A percentile compares a stretch with the other conserved stretches of the same genome.
phyloP scores from a whole-genome alignment of 2,888 invertebrate species.

The Teinopalpus imperialis region DNA sequence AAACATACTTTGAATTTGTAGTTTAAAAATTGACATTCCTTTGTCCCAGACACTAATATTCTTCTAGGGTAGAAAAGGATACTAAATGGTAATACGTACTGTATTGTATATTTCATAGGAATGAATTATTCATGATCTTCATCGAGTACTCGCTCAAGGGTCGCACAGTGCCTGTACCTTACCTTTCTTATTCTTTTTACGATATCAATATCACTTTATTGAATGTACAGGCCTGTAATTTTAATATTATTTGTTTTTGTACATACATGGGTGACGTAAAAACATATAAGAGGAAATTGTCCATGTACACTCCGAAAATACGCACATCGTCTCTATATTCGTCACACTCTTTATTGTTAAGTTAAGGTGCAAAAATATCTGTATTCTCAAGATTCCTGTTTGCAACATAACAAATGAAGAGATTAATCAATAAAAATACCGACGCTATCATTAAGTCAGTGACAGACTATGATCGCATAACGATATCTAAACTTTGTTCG shows the following conservation, averaged over 20 bases:
- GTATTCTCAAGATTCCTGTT: too few species aligned
- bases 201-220: conserved; percentile 17
- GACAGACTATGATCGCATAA: conserved; percentile 43
- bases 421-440: conserved; percentile 41
- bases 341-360: too few species aligned
- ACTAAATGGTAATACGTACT: conserved; percentile 9
- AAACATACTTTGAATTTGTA: conserved; percentile 1
- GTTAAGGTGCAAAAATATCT: too few species aligned
- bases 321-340: too few species aligned
- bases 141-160: conserved; percentile 10
- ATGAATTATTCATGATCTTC: conserved; percentile 19
- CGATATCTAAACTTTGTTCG: conserved; percentile 58
- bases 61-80: neutral
- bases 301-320: too few species aligned
- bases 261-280: too few species aligned
- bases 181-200: conserved; percentile 11
- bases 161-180: conserved; percentile 10
- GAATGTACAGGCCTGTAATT: conserved; percentile 6
- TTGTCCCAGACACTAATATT: neutral
- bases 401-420: too few species aligned
- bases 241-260: neutral
- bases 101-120: conserved; percentile 15
- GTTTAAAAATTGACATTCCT: neutral
- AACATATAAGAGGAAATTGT: too few species aligned
- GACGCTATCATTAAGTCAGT: conserved; percentile 40